Evolutionary conservation across 2,888 invertebrate genomes (phyloP), one percentile per base, ranked within the genome.

Genomic region (Plebejus anna): DNA sequence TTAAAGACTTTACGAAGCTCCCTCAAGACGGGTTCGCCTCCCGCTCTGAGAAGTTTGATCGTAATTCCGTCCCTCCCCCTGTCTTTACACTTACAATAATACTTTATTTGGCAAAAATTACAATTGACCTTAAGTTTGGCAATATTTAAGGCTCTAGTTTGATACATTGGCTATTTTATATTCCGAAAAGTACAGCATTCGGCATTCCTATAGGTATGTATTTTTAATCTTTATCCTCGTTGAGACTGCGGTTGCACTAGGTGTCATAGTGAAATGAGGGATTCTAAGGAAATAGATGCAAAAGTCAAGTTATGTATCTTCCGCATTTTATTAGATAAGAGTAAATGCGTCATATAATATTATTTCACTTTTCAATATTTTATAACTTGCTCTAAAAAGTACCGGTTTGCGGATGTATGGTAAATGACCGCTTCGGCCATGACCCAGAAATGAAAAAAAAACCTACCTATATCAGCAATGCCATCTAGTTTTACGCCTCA

Each of bases 291-390:
- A 61, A 61, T 61, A 11, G 9, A 9, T 2, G 0, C 9, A 28
- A 61, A 4, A 28, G 28, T 61, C 22, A 59, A 22, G n/a, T 22
- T 59, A 59, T 66, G 61, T 22, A 28, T 22, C 28, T 66, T 28
- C 61, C 28, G 61, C 75, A 51, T 55, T 6, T 55, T 11, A 2
- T 51, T 13, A 28, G 22, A 73, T 51, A 22, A 51, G 51, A 51
- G 51, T 28, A 28, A 47, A 42, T n/a, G 6, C 28, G 73, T 73
- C 22, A 47, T 73, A 47, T 73, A 47, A 51, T 66, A 66, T 36
- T 66, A 32, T 66, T 66, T 66, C 66, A 66, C 66, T 36, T 36
- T 13, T 66, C 13, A 36, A 36, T 66, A 66, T 66, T 36, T 66
- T 32, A 66, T 66, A 66, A 32, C 32, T 32, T 66, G 66, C 32